phyloP scores from a whole-genome alignment of 2,113 vertebrate species.

The Microtus ochrogaster region DNA sequence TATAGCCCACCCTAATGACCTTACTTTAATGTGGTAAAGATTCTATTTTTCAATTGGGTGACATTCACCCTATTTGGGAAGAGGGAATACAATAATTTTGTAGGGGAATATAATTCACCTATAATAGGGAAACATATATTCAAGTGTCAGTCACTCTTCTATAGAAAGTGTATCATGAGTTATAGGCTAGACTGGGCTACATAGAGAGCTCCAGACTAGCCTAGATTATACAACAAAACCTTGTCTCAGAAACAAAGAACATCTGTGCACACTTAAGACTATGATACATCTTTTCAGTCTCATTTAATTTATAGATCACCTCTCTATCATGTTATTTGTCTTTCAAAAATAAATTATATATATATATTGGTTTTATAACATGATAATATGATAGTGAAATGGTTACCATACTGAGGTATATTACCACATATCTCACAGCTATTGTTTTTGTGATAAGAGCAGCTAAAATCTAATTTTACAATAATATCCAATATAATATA shows the following conservation, averaged over 20 bases:
- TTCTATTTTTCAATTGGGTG: neutral
- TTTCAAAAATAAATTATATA: neutral
- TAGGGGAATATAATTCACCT: neutral
- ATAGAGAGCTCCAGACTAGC: neutral
- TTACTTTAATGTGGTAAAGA: constrained; percentile 14
- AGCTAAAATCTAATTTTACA: neutral
- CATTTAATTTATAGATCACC: neutral
- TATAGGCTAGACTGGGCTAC: neutral
- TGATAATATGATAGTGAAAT: neutral
- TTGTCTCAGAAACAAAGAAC: neutral
- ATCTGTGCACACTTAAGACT: neutral
- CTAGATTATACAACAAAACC: neutral
- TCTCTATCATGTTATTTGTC: neutral
- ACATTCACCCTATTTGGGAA: neutral
- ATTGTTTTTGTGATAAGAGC: neutral
- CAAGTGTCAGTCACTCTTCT: neutral
- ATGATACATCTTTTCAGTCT: neutral
- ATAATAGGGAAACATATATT: neutral
- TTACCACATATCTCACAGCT: neutral
- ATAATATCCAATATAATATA: neutral
- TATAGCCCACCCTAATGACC: neutral
- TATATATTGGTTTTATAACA: neutral
- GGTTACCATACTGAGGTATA: neutral
- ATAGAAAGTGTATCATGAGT: neutral
- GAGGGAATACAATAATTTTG: neutral